These are phyloP conservation scores for Pipistrellus nathusii DNA, from an alignment of 2,797 vertebrate species.

Conservation along the genomic window DNA sequence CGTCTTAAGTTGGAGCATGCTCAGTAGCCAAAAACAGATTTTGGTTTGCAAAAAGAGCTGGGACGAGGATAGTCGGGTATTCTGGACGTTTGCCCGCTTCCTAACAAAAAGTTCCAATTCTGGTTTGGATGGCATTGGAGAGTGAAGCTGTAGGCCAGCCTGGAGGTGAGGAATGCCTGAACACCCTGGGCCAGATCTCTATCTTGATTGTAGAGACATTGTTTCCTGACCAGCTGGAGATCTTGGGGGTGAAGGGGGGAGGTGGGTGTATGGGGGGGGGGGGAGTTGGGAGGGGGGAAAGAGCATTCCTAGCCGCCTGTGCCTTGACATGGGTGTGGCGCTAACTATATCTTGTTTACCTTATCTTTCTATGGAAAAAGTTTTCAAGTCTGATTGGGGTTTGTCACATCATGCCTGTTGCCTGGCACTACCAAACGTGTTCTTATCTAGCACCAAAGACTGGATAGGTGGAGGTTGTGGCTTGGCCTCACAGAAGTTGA, in stretches of 20 bases:
- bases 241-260: background rate
- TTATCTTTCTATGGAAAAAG: constrained; percentile 78
- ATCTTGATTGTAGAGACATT: constrained; percentile 73
- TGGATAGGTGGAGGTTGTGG: background rate
- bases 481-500: background rate
- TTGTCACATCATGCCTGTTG: constrained; percentile 67
- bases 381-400: constrained; percentile 65
- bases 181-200: constrained; percentile 69
- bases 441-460: constrained; percentile 57
- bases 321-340: constrained; percentile 74
- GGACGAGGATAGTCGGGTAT: constrained; percentile 34
- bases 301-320: constrained; percentile 48
- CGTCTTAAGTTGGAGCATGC: constrained; percentile 66
- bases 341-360: constrained; percentile 79
- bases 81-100: constrained; percentile 54
- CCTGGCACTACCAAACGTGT: constrained; percentile 43
- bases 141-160: constrained; percentile 5
- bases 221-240: constrained; percentile 79
- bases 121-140: constrained; percentile 47
- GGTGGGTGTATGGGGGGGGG: fast-evolving
- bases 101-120: constrained; percentile 46
- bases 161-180: constrained; percentile 64
- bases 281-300: too few relatives aligned
- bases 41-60: constrained; percentile 22
- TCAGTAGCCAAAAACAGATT: constrained; percentile 61